Conservation (phyloP, 2,113 vertebrate species). For the Sminthopsis crassicaudata region DNA sequence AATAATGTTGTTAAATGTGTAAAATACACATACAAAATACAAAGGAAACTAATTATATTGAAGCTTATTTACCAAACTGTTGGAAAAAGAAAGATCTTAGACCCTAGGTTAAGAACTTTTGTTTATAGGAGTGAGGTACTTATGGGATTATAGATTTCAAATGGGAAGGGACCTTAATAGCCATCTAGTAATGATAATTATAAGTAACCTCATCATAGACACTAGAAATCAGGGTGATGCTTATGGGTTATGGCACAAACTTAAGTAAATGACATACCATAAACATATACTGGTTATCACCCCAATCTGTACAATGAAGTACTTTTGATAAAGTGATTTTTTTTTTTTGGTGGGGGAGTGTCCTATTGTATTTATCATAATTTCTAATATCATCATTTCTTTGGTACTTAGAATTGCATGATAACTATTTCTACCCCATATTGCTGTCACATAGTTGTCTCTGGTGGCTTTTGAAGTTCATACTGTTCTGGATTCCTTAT, state of each 20-base stretch:
- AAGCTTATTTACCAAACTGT: not conserved
- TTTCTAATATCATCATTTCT: not conserved
- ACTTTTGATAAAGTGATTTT: not conserved
- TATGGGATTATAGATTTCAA: not conserved
- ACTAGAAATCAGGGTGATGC: not conserved
- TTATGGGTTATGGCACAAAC: not conserved
- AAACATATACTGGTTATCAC: not conserved
- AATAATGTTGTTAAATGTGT: not conserved
- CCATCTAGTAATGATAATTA: not conserved
- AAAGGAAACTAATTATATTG: not conserved
- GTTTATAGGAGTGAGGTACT: not conserved
- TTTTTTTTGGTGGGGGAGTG: not conserved
- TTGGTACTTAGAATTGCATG: not conserved
- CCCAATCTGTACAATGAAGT: not conserved
- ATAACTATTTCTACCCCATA: not conserved
- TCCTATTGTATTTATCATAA: not conserved
- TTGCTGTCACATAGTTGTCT: not conserved
- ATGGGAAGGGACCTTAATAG: not conserved
- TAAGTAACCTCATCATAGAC: not conserved
- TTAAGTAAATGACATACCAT: not conserved
- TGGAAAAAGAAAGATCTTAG: not conserved
- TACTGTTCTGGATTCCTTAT: not conserved
- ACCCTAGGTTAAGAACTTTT: not conserved
- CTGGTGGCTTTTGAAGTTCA: not conserved
- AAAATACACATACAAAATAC: not conserved